These are phyloP conservation scores for Syngnathoides biaculeatus DNA, from an alignment of 2,113 vertebrate genomes.

Conservation along the genomic window DNA sequence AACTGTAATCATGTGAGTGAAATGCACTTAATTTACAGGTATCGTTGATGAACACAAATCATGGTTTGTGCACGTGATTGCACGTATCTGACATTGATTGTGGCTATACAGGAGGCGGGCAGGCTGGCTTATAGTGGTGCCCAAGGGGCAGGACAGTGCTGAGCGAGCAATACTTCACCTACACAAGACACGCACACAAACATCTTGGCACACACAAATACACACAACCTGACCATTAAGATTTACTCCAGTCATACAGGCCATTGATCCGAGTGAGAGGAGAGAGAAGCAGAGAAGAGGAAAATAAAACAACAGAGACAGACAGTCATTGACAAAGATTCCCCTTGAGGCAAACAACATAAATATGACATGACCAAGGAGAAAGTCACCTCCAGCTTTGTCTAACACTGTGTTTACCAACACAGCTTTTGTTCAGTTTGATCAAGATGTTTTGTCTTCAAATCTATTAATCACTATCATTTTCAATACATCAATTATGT, in stretches of 20 bases:
- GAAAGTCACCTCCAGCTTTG: slow-evolving; percentile 28
- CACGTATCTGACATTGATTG: slow-evolving; percentile 59
- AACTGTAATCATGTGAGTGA: neutral
- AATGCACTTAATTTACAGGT: neutral
- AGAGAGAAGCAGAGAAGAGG: slow-evolving; percentile 23
- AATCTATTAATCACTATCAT: too few species aligned
- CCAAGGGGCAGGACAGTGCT: slow-evolving; percentile 61
- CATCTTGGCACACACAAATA: slow-evolving; percentile 9
- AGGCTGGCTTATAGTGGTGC: slow-evolving; percentile 59
- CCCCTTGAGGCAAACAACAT: slow-evolving; percentile 45
- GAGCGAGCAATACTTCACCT: slow-evolving; percentile 69
- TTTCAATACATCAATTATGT: too few species aligned
- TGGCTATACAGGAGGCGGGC: slow-evolving; percentile 66
- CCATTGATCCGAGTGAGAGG: slow-evolving; percentile 56
- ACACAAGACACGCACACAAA: slow-evolving; percentile 11
- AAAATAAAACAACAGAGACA: slow-evolving; percentile 32
- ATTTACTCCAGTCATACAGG: slow-evolving; percentile 53
- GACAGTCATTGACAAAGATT: slow-evolving; percentile 33
- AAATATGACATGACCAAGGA: slow-evolving; percentile 15
- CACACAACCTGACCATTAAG: slow-evolving; percentile 52
- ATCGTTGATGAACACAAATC: neutral
- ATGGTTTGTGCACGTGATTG: slow-evolving; percentile 12
- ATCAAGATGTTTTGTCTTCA: neutral
- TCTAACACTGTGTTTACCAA: slow-evolving; percentile 8
- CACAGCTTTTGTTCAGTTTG: slow-evolving; percentile 9